A percentile compares a stretch with the other conserved stretches of the same genome.
Evolutionary conservation across 2,113 vertebrate species (phyloP).

Genomic region (Nycticorax nycticorax): DNA sequence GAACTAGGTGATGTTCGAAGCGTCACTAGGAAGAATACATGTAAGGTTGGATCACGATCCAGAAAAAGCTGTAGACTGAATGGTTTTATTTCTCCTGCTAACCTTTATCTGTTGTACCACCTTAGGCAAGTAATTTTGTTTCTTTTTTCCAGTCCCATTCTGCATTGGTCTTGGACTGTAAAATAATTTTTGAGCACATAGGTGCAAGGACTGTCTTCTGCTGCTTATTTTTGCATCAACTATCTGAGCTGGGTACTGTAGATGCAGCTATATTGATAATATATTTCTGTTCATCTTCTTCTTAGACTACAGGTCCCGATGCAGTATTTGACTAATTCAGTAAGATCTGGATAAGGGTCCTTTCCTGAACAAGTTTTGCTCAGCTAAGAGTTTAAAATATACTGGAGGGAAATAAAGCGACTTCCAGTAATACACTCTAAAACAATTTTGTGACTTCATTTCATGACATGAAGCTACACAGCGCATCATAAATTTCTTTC

Average conservation of each 20-base stretch:
- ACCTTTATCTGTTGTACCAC: not conserved
- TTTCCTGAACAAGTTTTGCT: not conserved
- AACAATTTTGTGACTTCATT: slow-evolving; percentile 18
- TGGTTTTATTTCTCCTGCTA: not conserved
- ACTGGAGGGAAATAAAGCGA: not conserved
- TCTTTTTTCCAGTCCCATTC: not conserved
- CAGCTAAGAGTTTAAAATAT: not conserved
- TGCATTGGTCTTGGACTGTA: not conserved
- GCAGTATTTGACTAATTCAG: not conserved
- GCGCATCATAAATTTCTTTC: not conserved
- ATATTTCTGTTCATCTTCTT: not conserved
- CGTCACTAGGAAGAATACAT: not conserved
- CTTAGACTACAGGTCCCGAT: not conserved
- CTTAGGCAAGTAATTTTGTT: not conserved
- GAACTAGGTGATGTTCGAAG: not conserved
- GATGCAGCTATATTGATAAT: not conserved
- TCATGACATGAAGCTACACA: not conserved
- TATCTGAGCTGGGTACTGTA: not conserved
- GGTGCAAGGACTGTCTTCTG: not conserved
- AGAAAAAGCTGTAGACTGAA: not conserved
- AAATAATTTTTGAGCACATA: not conserved
- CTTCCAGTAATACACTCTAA: not conserved
- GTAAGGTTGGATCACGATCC: not conserved
- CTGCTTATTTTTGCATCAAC: not conserved
- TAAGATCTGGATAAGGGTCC: not conserved